These are phyloP conservation scores for Dolichallabes microphthalmus DNA, from an alignment of 2,113 vertebrate species.

Conservation along the genomic window DNA sequence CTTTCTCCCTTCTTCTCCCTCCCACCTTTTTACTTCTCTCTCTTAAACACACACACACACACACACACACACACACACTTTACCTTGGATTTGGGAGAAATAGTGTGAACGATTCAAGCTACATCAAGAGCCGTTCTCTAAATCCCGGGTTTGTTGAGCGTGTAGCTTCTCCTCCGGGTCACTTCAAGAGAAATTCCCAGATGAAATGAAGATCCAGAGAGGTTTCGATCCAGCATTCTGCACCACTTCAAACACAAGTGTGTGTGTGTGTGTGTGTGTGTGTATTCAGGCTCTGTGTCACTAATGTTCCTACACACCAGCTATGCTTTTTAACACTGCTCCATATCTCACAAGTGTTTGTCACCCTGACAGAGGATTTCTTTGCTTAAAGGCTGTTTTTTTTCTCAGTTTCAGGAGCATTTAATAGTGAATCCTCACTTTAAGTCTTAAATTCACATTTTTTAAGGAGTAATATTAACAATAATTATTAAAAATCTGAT, in stretches of 20 bases:
- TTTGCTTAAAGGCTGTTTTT: not conserved
- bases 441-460: not conserved
- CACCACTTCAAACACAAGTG: not conserved
- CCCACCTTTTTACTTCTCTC: not conserved
- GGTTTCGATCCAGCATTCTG: conserved; percentile 44
- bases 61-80: conserved; percentile 8
- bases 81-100: conserved; percentile 44
- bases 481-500: too few relatives aligned
- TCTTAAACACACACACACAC: not conserved
- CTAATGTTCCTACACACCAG: not conserved
- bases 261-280: not conserved
- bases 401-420: not conserved
- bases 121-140: conserved; percentile 58
- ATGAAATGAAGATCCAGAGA: conserved; percentile 28
- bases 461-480: too few relatives aligned
- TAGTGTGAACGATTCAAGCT: conserved; percentile 44
- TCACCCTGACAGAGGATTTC: not conserved
- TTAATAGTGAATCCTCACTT: not conserved
- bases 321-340: not conserved
- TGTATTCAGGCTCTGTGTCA: not conserved
- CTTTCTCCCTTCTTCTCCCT: conserved; percentile 15
- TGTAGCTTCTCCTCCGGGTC: conserved; percentile 35
- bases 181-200: conserved; percentile 34
- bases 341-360: not conserved
- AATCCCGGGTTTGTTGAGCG: conserved; percentile 52